Base-by-base conservation (phyloP, 2,113 vertebrate species). In the Dermatemys mawii region DNA sequence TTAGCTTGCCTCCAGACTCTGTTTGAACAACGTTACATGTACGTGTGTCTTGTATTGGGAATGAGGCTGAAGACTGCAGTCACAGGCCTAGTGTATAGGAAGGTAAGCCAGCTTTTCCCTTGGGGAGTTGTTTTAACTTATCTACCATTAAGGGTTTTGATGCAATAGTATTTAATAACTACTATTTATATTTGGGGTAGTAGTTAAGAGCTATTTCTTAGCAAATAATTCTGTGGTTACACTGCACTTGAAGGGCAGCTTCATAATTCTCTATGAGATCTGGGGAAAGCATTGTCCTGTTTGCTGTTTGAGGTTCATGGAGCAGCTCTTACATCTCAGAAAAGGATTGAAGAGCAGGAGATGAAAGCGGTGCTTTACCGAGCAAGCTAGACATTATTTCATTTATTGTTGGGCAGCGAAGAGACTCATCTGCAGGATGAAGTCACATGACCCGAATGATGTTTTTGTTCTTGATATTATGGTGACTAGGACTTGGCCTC, bases 11-110 rank as follows among this genome's bases (percentile, higher is more conserved):
- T 99, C 35, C 99, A 99, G 97, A 99, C 98, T 0, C 96, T 99
- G n/a, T 99, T 99, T 84, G 99, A 99, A 94, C 99, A 99, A 38
- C 98, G 98, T 75, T 98, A 98, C 51, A 99, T 99, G 99, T 99
- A 99, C 94, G 94, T 97, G 48, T 98, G 98, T 96, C 99, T 99
- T 94, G 97, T 99, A 12, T 98, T 99, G 90, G 99, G 99, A 38
- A 96, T 99, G 98, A 98, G 99, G 90, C 98, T 99, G 79, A 99
- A 98, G 84, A 98, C 99, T 0, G 99, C 99, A 22, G 76, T 99
- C 27, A 99, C 98, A 27, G 99, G 99, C 51, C 98, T 99, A 49
- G 98, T 99, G 78, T 99, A 99, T 97, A 98, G 98, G 84, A 99
- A 99, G 99, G 99, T 99, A 97, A 94, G 98, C 92, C 49, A 55